Conservation (phyloP, 2,113 vertebrate genomes). For the Pollimyrus isidori region DNA sequence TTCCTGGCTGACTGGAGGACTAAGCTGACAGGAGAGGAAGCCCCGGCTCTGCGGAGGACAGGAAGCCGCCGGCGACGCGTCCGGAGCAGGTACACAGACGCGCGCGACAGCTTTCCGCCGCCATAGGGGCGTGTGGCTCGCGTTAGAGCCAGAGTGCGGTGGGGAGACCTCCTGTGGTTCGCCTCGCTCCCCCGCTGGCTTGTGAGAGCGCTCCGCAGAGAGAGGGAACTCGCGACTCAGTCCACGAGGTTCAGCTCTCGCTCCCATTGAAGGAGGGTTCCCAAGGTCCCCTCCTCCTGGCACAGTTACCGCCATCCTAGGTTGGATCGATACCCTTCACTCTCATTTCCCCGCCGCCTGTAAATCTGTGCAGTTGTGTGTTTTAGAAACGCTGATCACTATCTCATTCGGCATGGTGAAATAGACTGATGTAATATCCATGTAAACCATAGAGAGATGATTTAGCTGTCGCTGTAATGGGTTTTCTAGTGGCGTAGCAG, state of each 20-base stretch:
- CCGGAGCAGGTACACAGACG: not conserved
- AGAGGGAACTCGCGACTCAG: not conserved
- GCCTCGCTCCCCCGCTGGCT: not conserved
- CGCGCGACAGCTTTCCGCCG: not conserved
- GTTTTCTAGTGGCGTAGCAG: not conserved
- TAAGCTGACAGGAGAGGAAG: not conserved
- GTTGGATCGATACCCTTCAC: not conserved
- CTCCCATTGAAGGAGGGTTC: not conserved
- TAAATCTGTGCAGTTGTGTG: not conserved
- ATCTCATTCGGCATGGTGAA: not conserved
- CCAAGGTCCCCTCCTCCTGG: not conserved
- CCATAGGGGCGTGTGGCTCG: not conserved
- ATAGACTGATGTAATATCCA: not conserved
- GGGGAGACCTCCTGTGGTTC: not conserved
- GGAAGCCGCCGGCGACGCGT: not conserved
- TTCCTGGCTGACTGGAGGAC: constrained; percentile 16
- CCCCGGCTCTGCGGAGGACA: not conserved
- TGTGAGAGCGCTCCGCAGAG: not conserved
- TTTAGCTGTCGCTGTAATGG: not conserved
- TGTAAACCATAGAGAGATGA: not conserved
- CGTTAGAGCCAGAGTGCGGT: too few species aligned
- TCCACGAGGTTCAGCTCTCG: not conserved
- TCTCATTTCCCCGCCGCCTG: not conserved
- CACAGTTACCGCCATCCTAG: not conserved
- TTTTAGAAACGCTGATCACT: not conserved